phyloP scores from a whole-genome alignment of 2,888 invertebrate species.

The Scaptomyza caliginosa region DNA sequence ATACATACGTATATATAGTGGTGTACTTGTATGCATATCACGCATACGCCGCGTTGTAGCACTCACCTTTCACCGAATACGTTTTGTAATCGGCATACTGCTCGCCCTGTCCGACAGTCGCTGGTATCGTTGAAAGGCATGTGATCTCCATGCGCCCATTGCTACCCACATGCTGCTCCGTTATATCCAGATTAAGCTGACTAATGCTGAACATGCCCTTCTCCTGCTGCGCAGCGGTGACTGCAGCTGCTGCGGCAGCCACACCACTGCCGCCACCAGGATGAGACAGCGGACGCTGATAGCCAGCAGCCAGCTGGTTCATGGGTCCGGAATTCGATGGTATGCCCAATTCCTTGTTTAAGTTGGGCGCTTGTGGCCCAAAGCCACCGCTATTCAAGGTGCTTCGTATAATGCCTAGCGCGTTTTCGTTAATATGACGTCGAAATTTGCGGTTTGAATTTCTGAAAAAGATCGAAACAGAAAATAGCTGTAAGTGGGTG shows the following conservation, averaged over 20 bases:
- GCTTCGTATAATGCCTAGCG: constrained; percentile 80
- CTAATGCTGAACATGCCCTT: constrained; percentile 86
- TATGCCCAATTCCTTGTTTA: constrained; percentile 79
- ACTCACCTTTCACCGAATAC: constrained; percentile 89
- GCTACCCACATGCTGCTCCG: constrained; percentile 88
- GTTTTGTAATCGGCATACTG: constrained; percentile 90
- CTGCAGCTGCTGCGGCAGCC: constrained; percentile 81
- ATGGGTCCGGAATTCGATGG: constrained; percentile 82
- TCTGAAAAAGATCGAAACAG: constrained; percentile 60
- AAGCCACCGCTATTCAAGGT: constrained; percentile 81
- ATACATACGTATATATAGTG: constrained; percentile 1
- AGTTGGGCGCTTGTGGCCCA: constrained; percentile 79
- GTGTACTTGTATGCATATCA: constrained; percentile 57
- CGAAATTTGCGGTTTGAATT: constrained; percentile 83
- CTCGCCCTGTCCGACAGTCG: constrained; percentile 89
- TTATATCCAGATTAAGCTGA: constrained; percentile 90
- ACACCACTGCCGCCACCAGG: constrained; percentile 81
- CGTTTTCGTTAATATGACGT: constrained; percentile 81
- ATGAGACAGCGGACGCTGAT: constrained; percentile 78
- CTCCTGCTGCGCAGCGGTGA: constrained; percentile 79
- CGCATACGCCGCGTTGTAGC: constrained; percentile 35
- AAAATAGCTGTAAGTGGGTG: constrained; percentile 2
- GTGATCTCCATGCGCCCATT: constrained; percentile 90
- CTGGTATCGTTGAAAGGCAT: constrained; percentile 91
- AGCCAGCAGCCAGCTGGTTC: constrained; percentile 81